These are phyloP conservation scores for Uropetala carovei DNA, from an alignment of 2,888 invertebrate genomes.

Conservation along the genomic window DNA sequence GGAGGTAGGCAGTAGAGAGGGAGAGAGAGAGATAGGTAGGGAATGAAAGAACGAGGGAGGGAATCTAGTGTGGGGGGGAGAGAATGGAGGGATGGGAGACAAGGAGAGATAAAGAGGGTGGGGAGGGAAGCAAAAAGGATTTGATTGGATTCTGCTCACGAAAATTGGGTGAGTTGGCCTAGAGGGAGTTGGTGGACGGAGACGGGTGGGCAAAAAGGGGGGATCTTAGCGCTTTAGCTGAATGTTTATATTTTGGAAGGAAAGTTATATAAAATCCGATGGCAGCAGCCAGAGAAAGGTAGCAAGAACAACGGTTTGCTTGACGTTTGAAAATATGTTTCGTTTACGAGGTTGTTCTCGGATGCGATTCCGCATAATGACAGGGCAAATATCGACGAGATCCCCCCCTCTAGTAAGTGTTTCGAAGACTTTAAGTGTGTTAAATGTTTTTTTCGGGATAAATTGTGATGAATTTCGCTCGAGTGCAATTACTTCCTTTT, in stretches of 20 bases:
- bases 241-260: constrained; percentile 53
- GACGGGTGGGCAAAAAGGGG: not conserved
- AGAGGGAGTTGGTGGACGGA: not conserved
- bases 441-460: not conserved
- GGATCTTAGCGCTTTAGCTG: not conserved
- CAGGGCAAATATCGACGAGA: not conserved
- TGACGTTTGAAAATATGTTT: constrained; percentile 45
- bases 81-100: not conserved
- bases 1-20: not conserved
- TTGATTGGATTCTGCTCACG: constrained; percentile 58
- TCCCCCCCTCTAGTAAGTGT: not conserved
- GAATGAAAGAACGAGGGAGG: not conserved
- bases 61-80: not conserved
- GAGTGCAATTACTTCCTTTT: not conserved
- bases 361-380: not conserved
- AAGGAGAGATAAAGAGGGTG: not conserved
- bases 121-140: not conserved
- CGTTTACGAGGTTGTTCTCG: constrained; percentile 26
- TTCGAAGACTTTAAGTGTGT: not conserved
- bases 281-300: not conserved
- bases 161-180: constrained; percentile 46
- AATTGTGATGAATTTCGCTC: not conserved
- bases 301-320: not conserved
- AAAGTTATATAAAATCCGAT: constrained; percentile 5
- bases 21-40: not conserved